Base-by-base conservation (phyloP, 2,113 vertebrate species). In the Brachyhypopomus gauderio region DNA sequence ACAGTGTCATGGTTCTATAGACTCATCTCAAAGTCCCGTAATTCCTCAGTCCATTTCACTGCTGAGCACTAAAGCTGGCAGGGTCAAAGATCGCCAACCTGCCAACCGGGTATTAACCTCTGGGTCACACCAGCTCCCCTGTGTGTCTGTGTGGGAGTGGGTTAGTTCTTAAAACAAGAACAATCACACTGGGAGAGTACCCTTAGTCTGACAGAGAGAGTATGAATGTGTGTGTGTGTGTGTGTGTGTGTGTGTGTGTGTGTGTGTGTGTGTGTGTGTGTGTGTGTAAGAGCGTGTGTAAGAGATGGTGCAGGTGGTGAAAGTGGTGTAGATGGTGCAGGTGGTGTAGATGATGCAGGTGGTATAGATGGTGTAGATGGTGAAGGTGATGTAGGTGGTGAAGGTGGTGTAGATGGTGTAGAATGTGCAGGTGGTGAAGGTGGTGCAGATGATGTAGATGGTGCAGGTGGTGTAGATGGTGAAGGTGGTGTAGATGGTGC, bases 31-130 rank as follows among this genome's bases (percentile, higher is more conserved):
- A 86, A 86, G 82, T 72, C 88, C 85, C 90, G 89, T 84, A 87
- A 93, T 90, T 92, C 89, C 89, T 89, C 90, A 91, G 89, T 93
- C 91, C 90, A 88, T 87, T 89, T 92, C 85, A 82, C 86, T 85
- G 84, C 83, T 90, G 88, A 90, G 89, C 88, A 83, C 87, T 89
- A 88, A 92, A 88, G 88, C 88, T 81, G 83, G 72, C 56, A 73
- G 85, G 88, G 88, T 90, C 89, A 89, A 62, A 69, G 73, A 70
- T 72, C 75, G 63, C 34, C 72, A 75, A 81, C 72, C 78, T 83
- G 72, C 84, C 72, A 83, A 87, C 80, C 62, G 85, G 74, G 83
- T 73, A 89, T 90, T 92, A 91, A 86, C 90, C 85, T 73, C 60
- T 3, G 9, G 88, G 86, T 89, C 79, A 86, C 66, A 56, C 74